A percentile compares a stretch with the other conserved stretches of the same genome.
Evolutionary conservation across 2,797 vertebrate genomes (phyloP).

Genomic region (Sciurus vulgaris): DNA sequence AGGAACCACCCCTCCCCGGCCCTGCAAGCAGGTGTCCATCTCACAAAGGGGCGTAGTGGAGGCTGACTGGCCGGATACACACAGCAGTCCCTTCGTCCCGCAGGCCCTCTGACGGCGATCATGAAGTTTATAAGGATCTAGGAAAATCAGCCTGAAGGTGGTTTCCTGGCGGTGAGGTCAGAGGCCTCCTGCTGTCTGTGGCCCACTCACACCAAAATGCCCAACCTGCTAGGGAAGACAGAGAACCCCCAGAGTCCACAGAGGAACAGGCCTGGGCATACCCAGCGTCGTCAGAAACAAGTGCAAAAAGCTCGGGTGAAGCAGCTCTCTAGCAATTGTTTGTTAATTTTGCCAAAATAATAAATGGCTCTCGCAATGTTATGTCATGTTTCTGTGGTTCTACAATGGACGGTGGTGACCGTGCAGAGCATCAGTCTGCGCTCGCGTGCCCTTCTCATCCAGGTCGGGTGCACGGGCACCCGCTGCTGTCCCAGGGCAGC

Average conservation of each 20-base stretch:
- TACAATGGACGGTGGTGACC: conserved; percentile 78
- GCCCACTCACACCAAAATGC: conserved; percentile 5
- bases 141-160: conserved; percentile 61
- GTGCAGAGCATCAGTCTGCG: conserved; percentile 82
- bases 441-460: conserved; percentile 82
- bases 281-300: conserved; percentile 70
- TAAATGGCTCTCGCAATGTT: conserved; percentile 81
- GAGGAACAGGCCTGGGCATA: conserved; percentile 53
- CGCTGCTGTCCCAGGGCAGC: conserved; percentile 85
- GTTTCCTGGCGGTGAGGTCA: background rate
- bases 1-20: background rate
- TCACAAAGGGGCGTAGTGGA: conserved; percentile 70
- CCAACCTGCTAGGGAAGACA: conserved; percentile 54
- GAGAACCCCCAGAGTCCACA: conserved; percentile 47
- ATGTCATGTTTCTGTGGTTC: conserved; percentile 74
- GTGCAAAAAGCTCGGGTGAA: conserved; percentile 76
- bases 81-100: conserved; percentile 15
- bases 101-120: conserved; percentile 59
- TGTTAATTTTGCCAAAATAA: conserved; percentile 80
- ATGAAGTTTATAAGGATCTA: conserved; percentile 56
- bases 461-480: background rate
- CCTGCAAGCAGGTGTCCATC: background rate
- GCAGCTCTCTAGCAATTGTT: conserved; percentile 81
- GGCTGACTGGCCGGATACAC: conserved; percentile 28
- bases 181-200: conserved; percentile 50